Base-by-base conservation (phyloP, 2,113 vertebrate genomes). In the Pomatorhinus ruficollis region DNA sequence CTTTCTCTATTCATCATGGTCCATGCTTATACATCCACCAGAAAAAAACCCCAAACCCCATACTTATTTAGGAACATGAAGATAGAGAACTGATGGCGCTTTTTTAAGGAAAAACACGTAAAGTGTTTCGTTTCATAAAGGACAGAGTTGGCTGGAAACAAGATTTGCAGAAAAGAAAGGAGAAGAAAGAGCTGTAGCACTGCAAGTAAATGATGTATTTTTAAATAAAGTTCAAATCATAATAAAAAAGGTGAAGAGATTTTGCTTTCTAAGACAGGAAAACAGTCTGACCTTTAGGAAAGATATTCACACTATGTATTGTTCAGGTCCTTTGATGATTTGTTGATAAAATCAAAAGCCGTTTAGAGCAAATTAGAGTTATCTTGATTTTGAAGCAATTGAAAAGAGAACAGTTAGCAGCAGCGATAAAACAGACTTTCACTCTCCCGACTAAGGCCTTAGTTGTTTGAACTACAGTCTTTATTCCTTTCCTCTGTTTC, bases 261-360 rank as follows among this genome's bases (percentile, higher is more conserved):
- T 83, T 88, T 28, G 17, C 49, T 50, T 92, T 81, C 53, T 64
- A 71, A 57, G 56, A 89, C 44, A 91, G 28, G 20, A 84, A 93
- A 87, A 70, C 21, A 81, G 53, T 60, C 31, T 92, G 63, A 93
- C 59, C 75, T 94, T 93, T 92, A 68, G 0, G 2, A 78, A 88
- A 83, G 25, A 81, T 77, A 89, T 65, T 92, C 92, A 59, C 52
- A 40, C 24, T 47, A 15, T 0, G 0, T 77, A 52, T 81, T 83
- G 56, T 28, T 90, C 22, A 54, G 68, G 42, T 14, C 16, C 22
- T 90, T 83, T 74, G 45, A 77, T 78, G 56, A 35, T 95, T 91
- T 87, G 25, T 74, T 95, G 59, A 68, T 85, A 83, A 81, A 96
- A 94, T 86, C 75, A 86, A 80, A 88, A 90, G 79, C 76, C 83